Evolutionary conservation across 1,140 invertebrate genomes (phyloP).

Genomic region (Conus ventricosus): DNA sequence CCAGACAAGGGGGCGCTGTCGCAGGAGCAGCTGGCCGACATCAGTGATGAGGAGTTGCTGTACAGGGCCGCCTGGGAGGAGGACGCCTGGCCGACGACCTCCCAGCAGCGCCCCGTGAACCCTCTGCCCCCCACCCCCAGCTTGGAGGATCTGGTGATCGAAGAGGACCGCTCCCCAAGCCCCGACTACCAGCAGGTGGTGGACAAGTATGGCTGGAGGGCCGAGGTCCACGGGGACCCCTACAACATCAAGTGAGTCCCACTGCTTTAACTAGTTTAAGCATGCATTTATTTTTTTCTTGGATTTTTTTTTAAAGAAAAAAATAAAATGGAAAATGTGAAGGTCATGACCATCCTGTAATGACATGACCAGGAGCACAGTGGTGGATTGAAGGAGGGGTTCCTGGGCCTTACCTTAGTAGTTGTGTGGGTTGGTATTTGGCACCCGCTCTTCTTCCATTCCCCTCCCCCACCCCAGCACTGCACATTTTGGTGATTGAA

Average conservation of each 20-base stretch:
- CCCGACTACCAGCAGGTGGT: conserved; percentile 57
- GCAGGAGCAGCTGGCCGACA: neutral
- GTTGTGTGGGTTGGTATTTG: too few relatives aligned
- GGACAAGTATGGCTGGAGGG: conserved; percentile 67
- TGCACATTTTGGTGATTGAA: too few relatives aligned
- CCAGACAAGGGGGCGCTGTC: neutral
- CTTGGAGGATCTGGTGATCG: conserved; percentile 8
- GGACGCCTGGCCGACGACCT: neutral
- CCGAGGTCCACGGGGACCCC: conserved; percentile 69
- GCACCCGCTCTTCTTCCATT: too few relatives aligned
- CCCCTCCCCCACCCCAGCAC: too few relatives aligned
- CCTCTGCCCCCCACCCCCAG: conserved; percentile 18
- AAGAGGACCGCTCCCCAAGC: conserved; percentile 11
- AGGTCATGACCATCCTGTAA: too few relatives aligned
- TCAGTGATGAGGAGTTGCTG: neutral
- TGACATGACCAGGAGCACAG: too few relatives aligned
- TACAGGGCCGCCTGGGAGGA: neutral
- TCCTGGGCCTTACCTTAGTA: too few relatives aligned
- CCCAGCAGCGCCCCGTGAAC: neutral
- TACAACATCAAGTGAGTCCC: conserved; percentile 66
- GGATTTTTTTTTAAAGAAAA: too few relatives aligned
- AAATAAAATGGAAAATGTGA: too few relatives aligned
- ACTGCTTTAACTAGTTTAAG: too few relatives aligned
- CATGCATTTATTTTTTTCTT: too few relatives aligned
- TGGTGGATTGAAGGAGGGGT: too few relatives aligned